A percentile compares a stretch with the other conserved stretches of the same genome.
Conservation (phyloP, 2,113 vertebrate species). For the Puffinus mauretanicus region DNA sequence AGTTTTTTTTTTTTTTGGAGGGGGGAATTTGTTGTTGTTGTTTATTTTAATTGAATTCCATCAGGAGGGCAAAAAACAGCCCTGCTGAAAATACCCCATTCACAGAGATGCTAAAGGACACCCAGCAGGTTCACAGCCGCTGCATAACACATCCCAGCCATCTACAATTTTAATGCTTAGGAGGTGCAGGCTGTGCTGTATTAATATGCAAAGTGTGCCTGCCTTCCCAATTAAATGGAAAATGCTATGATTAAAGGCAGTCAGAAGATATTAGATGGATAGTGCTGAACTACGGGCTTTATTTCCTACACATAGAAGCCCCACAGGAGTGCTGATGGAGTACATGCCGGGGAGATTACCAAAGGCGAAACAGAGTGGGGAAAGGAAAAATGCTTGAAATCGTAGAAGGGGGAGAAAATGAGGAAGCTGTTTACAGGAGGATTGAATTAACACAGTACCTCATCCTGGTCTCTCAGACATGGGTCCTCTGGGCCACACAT, state of each 20-base stretch:
- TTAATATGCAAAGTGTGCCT: slow-evolving; percentile 71
- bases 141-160: neutral
- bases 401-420: neutral
- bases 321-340: slow-evolving; percentile 48
- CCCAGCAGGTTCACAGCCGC: neutral
- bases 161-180: neutral
- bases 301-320: slow-evolving; percentile 29
- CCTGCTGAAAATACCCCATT: neutral
- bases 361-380: neutral
- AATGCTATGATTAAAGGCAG: slow-evolving; percentile 71
- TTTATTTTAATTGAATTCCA: neutral
- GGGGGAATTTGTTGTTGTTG: neutral
- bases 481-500: neutral
- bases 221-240: slow-evolving; percentile 71
- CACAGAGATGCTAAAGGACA: neutral
- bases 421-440: neutral
- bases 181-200: slow-evolving; percentile 16
- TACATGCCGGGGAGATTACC: slow-evolving; percentile 7
- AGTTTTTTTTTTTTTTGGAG: neutral
- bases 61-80: neutral
- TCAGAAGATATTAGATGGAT: slow-evolving; percentile 63
- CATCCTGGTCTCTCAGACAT: neutral
- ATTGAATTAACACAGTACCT: neutral
- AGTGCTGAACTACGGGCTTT: slow-evolving; percentile 47
- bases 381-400: neutral